Evolutionary conservation across 2,113 vertebrate species (phyloP).

Genomic region (Peromyscus californicus): DNA sequence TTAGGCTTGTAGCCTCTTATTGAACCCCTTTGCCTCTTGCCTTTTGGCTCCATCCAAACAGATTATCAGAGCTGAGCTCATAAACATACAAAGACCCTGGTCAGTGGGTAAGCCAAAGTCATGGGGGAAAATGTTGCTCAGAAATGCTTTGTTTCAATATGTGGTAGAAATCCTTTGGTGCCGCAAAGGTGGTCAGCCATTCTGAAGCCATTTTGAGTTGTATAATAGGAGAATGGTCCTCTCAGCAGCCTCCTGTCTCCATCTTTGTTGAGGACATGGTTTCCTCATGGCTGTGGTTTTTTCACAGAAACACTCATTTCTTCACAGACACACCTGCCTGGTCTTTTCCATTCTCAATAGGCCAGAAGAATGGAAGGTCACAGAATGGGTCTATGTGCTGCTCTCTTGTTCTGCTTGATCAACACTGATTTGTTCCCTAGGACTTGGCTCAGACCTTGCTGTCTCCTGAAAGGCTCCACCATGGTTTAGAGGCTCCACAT

Average conservation of each 20-base stretch:
- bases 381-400: neutral
- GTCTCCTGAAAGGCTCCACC: neutral
- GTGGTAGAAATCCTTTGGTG: neutral
- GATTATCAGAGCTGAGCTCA: neutral
- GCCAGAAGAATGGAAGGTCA: neutral
- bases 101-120: neutral
- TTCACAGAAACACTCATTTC: neutral
- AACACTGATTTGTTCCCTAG: neutral
- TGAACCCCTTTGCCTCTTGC: neutral
- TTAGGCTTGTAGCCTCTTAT: neutral
- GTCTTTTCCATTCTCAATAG: conserved; percentile 8
- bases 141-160: neutral
- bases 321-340: neutral
- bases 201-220: neutral
- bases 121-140: neutral
- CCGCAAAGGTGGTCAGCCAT: neutral
- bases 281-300: neutral
- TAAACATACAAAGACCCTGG: neutral
- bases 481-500: neutral
- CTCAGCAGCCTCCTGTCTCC: neutral
- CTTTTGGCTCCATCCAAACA: neutral
- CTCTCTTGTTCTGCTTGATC: neutral
- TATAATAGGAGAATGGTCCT: neutral
- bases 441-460: neutral
- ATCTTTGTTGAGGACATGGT: neutral